These are phyloP conservation scores for Aurelia coerulea DNA, from an alignment of 30 jellyfish, hydroid and myxozoan genomes.

Conservation along the genomic window DNA sequence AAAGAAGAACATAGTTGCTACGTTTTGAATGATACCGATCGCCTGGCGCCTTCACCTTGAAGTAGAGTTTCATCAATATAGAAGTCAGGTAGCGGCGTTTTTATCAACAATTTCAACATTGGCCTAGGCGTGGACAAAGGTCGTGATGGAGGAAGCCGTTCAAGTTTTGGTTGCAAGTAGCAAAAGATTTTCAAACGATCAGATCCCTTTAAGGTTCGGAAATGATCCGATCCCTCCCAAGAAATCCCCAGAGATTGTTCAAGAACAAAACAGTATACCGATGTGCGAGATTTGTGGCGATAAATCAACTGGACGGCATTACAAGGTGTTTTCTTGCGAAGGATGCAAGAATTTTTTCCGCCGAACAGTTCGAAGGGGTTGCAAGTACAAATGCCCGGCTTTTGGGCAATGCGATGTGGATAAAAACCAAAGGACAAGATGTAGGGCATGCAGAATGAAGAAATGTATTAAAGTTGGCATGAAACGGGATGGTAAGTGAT, in stretches of 20 bases:
- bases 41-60: too few relatives aligned
- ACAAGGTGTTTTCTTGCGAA: slow-evolving; percentile 94
- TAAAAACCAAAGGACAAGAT: slow-evolving; percentile 93
- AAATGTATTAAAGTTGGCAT: slow-evolving; percentile 92
- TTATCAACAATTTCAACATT: background rate
- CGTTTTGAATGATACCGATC: background rate
- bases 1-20: background rate
- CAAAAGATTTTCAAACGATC: slow-evolving; percentile 45
- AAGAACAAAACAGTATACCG: slow-evolving; percentile 52
- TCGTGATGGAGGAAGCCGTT: slow-evolving; percentile 80
- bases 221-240: slow-evolving; percentile 10
- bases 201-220: slow-evolving; percentile 7
- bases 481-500: slow-evolving; percentile 88
- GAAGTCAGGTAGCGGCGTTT: background rate
- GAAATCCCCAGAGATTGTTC: slow-evolving; percentile 36
- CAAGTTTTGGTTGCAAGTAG: slow-evolving; percentile 66
- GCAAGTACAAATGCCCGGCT: slow-evolving; percentile 95
- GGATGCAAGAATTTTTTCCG: slow-evolving; percentile 98
- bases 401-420: slow-evolving; percentile 95
- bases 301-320: slow-evolving; percentile 93
- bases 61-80: too few relatives aligned
- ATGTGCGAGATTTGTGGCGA: slow-evolving; percentile 90
- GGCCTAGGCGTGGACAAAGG: slow-evolving; percentile 65
- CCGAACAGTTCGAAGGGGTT: slow-evolving; percentile 91
- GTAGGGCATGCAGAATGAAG: slow-evolving; percentile 94